Conservation (phyloP, 1,140 invertebrate species). For the Macrocentrus cingulum region DNA sequence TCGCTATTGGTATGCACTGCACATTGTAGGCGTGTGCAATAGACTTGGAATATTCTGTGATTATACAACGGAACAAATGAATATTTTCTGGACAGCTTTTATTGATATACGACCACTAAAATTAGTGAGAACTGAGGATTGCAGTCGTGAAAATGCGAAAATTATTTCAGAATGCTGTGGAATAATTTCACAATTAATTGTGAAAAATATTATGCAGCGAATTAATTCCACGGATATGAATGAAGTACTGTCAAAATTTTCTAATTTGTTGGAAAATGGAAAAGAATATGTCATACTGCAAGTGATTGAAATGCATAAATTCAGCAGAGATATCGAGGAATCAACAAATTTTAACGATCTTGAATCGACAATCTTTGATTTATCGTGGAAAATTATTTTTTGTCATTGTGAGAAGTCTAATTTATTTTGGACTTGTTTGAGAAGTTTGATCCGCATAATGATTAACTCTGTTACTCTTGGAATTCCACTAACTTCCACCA, state of each 20-base stretch:
- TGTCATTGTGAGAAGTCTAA: slow-evolving; percentile 39
- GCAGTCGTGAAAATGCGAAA: neutral
- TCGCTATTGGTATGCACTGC: slow-evolving; percentile 29
- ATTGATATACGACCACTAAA: no score
- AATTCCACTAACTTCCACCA: neutral
- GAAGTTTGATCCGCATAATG: no score
- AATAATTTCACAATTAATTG: slow-evolving; percentile 5
- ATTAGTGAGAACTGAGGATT: no score
- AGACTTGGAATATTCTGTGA: no score
- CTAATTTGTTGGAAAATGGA: slow-evolving; percentile 22
- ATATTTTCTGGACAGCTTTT: no score
- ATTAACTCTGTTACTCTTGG: no score
- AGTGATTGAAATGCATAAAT: no score
- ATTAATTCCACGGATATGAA: neutral
- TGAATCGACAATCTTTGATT: slow-evolving; percentile 32
- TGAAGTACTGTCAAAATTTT: slow-evolving; percentile 6
- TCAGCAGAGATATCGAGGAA: no score
- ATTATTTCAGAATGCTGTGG: slow-evolving; percentile 16
- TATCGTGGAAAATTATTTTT: slow-evolving; percentile 39
- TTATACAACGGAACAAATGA: no score
- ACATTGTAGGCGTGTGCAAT: slow-evolving; percentile 28
- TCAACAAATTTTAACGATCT: no score
- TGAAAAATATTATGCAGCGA: neutral
- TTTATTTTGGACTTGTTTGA: no score
- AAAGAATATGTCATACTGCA: slow-evolving; percentile 22